Percentiles rank a stretch among this genome's conserved stretches.
phyloP scores from a whole-genome alignment of 2,888 invertebrate genomes.

The Noctuana brunneofusca region DNA sequence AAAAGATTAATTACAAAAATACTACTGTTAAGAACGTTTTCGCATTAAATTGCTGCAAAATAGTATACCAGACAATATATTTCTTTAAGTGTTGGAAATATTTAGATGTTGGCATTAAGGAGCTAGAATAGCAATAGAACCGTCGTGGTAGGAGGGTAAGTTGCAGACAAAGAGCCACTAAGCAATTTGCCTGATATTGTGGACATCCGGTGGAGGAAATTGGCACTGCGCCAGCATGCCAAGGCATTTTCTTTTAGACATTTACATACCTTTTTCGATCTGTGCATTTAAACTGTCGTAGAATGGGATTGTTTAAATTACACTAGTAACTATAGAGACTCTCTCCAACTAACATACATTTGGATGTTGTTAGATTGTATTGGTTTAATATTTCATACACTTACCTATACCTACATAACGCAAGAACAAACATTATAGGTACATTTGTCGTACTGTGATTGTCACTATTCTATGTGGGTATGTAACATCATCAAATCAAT shows the following conservation, averaged over 20 bases:
- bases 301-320: neutral
- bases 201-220: constrained; percentile 17
- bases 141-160: neutral
- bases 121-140: constrained; percentile 8
- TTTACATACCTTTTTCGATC: constrained; percentile 7
- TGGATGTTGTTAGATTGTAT: no score
- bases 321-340: no score
- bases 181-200: constrained; percentile 33
- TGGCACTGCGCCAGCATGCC: constrained; percentile 32
- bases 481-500: no score
- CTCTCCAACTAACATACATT: no score
- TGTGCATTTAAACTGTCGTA: neutral
- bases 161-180: constrained; percentile 3
- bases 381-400: no score
- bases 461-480: no score
- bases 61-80: neutral
- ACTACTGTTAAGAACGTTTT: no score
- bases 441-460: no score
- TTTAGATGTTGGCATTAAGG: constrained; percentile 16
- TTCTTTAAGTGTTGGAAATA: constrained; percentile 14
- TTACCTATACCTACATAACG: no score
- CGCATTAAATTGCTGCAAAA: neutral
- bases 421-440: no score
- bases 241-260: neutral
- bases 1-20: no score